These are phyloP conservation scores for Tetramorium parvispinum DNA, from an alignment of 1,140 invertebrate genomes.

Conservation along the genomic window DNA sequence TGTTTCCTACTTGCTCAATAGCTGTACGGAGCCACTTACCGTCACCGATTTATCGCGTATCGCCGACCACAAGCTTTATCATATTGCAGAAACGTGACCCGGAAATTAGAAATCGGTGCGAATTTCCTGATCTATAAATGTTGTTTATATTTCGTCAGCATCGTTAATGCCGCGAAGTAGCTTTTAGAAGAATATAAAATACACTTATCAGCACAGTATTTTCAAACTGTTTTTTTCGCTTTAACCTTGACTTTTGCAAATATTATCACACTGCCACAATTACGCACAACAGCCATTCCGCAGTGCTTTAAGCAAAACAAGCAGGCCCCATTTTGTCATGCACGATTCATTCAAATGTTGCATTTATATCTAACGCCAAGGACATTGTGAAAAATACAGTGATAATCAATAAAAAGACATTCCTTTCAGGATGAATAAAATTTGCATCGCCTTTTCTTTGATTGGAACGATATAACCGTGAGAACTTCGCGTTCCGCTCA, in stretches of 20 bases:
- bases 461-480: constrained; percentile 36
- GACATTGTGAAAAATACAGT: not conserved
- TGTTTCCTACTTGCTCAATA: not conserved
- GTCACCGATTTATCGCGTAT: constrained; percentile 19
- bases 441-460: constrained; percentile 32
- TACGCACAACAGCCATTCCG: not conserved
- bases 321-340: not conserved
- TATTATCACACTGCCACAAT: not conserved
- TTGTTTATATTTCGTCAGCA: not conserved
- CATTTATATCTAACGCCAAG: too few relatives aligned
- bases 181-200: not conserved
- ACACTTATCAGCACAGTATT: not conserved
- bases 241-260: not conserved
- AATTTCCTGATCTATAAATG: constrained; percentile 26
- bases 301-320: not conserved
- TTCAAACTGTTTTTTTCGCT: not conserved
- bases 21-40: not conserved
- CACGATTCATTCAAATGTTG: not conserved
- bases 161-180: not conserved
- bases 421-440: constrained; percentile 23
- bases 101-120: constrained; percentile 10
- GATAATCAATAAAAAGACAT: constrained; percentile 8
- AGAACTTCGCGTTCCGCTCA: constrained; percentile 38
- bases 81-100: constrained; percentile 27
- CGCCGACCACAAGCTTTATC: not conserved